Base-by-base conservation (phyloP, 2,888 invertebrate species). In the Panorpa germanica region DNA sequence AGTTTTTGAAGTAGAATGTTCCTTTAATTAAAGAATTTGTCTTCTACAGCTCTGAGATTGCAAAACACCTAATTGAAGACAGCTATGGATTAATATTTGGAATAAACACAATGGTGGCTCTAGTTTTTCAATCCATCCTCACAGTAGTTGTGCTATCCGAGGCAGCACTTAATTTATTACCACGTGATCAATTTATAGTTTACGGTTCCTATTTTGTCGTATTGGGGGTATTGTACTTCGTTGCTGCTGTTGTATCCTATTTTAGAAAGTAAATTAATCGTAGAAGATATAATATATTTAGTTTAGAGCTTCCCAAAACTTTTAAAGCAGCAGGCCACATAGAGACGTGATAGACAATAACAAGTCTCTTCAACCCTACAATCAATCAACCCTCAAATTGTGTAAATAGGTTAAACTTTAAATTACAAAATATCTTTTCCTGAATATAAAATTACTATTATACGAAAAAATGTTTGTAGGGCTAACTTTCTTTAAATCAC, bases 81-180 rank as follows among this genome's bases (percentile, higher is more conserved):
- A 82, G 82, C 50, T 88, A 81, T 49, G 90, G 85, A 1, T 59
- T 91, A 4, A 74, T 93, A 38, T 90, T 91, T 52, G 91, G 91
- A 4, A 63, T 88, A 39, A 91, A 88, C 52, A 86, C 81, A 0
- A 70, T 90, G 33, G 37, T 81, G 1, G 83, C 86, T 4, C 62
- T 90, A 4, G 47, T 67, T 1, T 49, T 86, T 2, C 88, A 91
- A 53, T 72, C 81, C 1, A 47, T 83, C 18, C 53, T 91, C 20
- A 91, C 86, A 9, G 29, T 53, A 8, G 39, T 44, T 5, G 47
- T 53, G 2, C 41, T 53, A 20, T 45, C 52, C 1, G 47, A 48
- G 16, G 32, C 35, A 4, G 53, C 49, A 10, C 44, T 51, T 22
- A 41, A 40, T 4, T 41, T 53, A 4, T 36, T 38, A 8, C 34